phyloP scores from a whole-genome alignment of 2,113 vertebrate genomes.

The Nematolebias whitei region DNA sequence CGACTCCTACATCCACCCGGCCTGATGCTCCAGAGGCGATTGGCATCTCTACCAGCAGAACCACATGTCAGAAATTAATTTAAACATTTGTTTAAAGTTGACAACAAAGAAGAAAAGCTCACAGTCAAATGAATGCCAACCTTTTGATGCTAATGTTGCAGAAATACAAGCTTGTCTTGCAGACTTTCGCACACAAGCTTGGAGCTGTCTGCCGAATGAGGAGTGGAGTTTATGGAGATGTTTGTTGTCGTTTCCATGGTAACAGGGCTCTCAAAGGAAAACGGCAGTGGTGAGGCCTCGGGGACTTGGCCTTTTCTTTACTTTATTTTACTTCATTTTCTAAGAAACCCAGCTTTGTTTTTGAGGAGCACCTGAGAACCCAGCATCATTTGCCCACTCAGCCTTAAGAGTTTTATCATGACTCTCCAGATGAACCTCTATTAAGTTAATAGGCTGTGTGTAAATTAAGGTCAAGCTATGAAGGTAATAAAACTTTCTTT shows the following conservation, averaged over 20 bases:
- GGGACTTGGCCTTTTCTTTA: background rate
- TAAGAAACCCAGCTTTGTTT: no score
- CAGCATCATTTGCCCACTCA: no score
- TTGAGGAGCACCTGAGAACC: no score
- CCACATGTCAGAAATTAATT: slow-evolving; percentile 21
- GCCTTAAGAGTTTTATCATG: no score
- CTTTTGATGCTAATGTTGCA: slow-evolving; percentile 1
- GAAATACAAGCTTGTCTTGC: slow-evolving; percentile 8
- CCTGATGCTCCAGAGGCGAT: slow-evolving; percentile 69
- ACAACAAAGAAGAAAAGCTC: slow-evolving; percentile 1
- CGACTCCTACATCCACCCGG: slow-evolving; percentile 41
- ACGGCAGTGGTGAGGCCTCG: slow-evolving; percentile 1
- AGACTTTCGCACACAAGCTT: slow-evolving; percentile 6
- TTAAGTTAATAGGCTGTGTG: no score
- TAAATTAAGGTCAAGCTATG: no score
- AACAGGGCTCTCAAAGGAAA: slow-evolving; percentile 58
- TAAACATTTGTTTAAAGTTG: no score
- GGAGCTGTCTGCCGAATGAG: slow-evolving; percentile 17
- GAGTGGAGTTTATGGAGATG: slow-evolving; percentile 28
- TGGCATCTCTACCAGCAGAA: slow-evolving; percentile 60
- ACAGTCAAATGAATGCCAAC: background rate
- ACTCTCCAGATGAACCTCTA: no score
- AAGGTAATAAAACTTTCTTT: no score
- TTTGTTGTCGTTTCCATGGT: slow-evolving; percentile 80
- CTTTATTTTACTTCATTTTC: background rate